These are phyloP conservation scores for Mirza zaza DNA, from an alignment of 2,113 vertebrate species.

Conservation along the genomic window DNA sequence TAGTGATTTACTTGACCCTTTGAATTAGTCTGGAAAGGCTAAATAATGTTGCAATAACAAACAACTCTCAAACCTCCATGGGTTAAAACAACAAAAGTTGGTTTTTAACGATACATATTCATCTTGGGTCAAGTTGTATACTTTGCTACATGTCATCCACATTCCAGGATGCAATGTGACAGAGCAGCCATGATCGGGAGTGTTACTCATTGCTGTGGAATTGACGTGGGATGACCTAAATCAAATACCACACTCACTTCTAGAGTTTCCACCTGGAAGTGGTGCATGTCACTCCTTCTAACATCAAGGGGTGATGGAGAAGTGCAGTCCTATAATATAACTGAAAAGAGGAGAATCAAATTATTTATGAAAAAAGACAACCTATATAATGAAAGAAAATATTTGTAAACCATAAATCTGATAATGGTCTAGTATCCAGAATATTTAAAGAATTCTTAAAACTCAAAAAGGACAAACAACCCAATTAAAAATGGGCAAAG, in stretches of 20 bases:
- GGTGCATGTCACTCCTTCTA: neutral
- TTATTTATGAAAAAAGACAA: neutral
- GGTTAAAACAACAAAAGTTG: neutral
- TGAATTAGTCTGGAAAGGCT: neutral
- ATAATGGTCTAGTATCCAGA: neutral
- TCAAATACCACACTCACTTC: neutral
- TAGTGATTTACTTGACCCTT: neutral
- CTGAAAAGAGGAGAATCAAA: slow-evolving; percentile 9
- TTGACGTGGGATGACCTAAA: neutral
- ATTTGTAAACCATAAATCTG: neutral
- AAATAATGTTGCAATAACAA: neutral
- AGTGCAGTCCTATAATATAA: neutral
- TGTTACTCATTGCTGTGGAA: neutral
- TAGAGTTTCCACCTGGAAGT: neutral
- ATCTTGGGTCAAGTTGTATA: neutral
- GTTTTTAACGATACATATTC: neutral
- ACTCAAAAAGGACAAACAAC: neutral
- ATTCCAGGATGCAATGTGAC: slow-evolving; percentile 1
- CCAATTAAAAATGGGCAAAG: neutral
- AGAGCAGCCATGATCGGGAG: neutral
- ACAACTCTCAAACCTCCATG: neutral
- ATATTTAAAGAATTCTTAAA: neutral
- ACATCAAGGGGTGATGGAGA: neutral
- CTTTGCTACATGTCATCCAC: neutral
- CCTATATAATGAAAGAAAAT: neutral